Evolutionary conservation across 2,888 invertebrate genomes (phyloP), one percentile per base, ranked within the genome.

Genomic region (Horisme vitalbata): DNA sequence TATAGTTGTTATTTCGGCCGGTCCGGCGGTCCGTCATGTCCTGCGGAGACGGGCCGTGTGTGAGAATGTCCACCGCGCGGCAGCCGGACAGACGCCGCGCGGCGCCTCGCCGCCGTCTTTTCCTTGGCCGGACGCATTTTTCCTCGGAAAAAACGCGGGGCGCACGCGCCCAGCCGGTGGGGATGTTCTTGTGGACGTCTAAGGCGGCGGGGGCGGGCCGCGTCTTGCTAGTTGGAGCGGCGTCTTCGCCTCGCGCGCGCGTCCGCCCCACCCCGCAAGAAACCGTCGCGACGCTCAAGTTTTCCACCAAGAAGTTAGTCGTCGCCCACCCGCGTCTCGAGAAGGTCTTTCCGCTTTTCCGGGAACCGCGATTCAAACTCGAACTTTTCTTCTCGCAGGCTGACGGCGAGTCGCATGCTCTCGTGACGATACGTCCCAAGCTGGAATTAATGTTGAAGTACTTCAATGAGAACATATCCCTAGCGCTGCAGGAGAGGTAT

Each of bases 231-330:
- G 89, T 89, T 88, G 84, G 81, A 72, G 77, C 85, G 89, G 80
- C 89, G 87, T 88, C 89, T 89, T 90, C 87, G 83, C 70, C 73
- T 66, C 80, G 83, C 86, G 86, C 85, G 86, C 87, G 84, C 86
- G 87, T 85, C 82, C 84, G 79, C 86, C 89, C 87, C 87, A 73
- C 87, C 85, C 86, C 83, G 85, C 85, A 87, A 87, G 88, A 87
- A 81, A 79, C 79, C 88, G 87, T 79, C 86, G 83, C 85, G 83
- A 79, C 84, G 84, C 83, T 78, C 81, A 85, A 88, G 82, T 90
- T 90, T 91, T 90, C 80, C 91, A 86, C 84, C 89, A 89, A 90
- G 90, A 90, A 90, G 88, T 90, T 90, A 91, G 90, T 90, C 89
- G 87, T 79, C 86, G 86, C 78, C 88, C 86, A 86, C 84, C 84